These are phyloP conservation scores for Schlechtendalia chinensis DNA, from an alignment of 1,140 invertebrate genomes.

Conservation along the genomic window DNA sequence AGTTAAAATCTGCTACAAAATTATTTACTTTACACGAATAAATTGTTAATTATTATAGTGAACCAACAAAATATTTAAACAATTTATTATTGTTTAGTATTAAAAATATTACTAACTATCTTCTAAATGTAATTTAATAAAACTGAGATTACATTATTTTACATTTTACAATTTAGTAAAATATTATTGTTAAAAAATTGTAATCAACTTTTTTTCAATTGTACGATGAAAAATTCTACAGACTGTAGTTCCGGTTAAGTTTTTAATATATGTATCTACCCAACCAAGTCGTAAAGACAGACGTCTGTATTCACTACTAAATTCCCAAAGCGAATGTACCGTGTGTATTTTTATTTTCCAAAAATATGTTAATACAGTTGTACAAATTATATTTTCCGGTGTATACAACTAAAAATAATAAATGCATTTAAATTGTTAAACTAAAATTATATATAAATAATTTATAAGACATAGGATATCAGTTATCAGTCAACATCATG, in stretches of 20 bases:
- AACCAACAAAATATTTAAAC: no score
- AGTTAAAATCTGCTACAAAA: no score
- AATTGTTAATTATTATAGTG: no score
- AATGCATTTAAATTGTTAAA: not conserved
- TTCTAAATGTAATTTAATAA: no score
- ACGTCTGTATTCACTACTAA: not conserved
- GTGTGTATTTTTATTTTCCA: not conserved
- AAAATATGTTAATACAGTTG: not conserved
- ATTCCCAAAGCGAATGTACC: not conserved
- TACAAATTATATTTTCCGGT: not conserved
- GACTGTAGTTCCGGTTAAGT: constrained; percentile 18
- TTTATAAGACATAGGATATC: not conserved
- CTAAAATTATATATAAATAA: not conserved
- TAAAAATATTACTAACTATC: no score
- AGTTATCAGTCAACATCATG: not conserved
- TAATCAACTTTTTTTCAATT: not conserved
- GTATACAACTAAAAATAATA: not conserved
- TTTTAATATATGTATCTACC: not conserved
- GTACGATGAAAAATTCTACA: constrained; percentile 6
- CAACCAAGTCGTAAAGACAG: constrained; percentile 26
- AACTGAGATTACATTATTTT: no score
- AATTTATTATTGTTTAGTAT: no score
- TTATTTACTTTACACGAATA: no score
- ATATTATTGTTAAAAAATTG: not conserved
- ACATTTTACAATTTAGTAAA: not conserved